Conservation (phyloP, 2,888 invertebrate species). For the Polydrusus cervinus region DNA sequence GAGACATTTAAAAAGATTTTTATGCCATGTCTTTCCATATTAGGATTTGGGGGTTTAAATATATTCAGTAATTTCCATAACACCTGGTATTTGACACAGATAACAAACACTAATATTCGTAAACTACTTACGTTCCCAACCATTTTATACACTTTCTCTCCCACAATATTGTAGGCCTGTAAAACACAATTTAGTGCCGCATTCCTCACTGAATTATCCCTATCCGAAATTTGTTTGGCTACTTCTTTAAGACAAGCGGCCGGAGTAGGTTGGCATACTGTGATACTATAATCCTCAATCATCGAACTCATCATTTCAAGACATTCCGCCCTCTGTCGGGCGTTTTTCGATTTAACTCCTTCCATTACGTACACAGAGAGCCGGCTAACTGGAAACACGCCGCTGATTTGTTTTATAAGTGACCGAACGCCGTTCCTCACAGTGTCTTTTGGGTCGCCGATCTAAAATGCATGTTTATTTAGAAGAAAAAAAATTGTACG, state of each 20-base stretch:
- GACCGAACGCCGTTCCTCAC: constrained; percentile 92
- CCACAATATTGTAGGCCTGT: constrained; percentile 90
- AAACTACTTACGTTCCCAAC: constrained; percentile 83
- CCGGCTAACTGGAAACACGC: constrained; percentile 91
- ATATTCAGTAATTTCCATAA: no score
- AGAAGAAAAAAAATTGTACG: no score
- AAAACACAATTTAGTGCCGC: constrained; percentile 96
- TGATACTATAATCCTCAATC: constrained; percentile 86
- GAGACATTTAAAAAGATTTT: no score
- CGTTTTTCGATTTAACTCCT: constrained; percentile 96
- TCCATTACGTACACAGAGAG: constrained; percentile 94
- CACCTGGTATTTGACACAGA: no score
- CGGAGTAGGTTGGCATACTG: constrained; percentile 87
- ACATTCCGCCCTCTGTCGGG: constrained; percentile 96
- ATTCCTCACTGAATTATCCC: constrained; percentile 96
- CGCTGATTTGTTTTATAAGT: constrained; percentile 88
- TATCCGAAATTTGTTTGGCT: constrained; percentile 95
- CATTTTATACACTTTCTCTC: constrained; percentile 93
- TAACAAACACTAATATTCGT: not conserved
- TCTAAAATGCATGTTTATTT: constrained; percentile 71
- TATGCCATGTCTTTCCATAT: no score
- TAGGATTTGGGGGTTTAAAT: no score
- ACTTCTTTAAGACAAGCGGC: constrained; percentile 89
- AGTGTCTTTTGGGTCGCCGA: constrained; percentile 97
- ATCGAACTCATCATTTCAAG: constrained; percentile 92